These are phyloP conservation scores for Volucella zonaria DNA, from an alignment of 2,888 invertebrate genomes.

Conservation along the genomic window DNA sequence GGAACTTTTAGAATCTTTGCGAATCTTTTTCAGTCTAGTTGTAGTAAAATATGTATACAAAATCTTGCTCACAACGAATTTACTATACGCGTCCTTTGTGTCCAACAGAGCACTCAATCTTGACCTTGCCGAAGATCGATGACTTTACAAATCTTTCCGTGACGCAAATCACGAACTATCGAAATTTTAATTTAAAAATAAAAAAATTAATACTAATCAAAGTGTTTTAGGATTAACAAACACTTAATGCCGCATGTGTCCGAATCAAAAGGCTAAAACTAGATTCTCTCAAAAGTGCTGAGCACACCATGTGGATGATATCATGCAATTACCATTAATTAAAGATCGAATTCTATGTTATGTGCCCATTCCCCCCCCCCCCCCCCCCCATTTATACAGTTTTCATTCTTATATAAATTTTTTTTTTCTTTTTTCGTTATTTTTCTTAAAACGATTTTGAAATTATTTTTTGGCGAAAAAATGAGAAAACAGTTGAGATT, in stretches of 20 bases:
- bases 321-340: conserved; percentile 40
- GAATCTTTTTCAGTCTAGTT: too few species aligned
- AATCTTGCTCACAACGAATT: too few species aligned
- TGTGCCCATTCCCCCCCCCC: too few species aligned
- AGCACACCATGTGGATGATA: conserved; percentile 43
- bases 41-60: too few species aligned
- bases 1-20: too few species aligned
- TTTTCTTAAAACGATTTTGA: neutral
- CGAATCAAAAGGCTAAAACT: conserved; percentile 30
- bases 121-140: conserved; percentile 2
- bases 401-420: neutral
- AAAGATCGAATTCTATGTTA: conserved; percentile 28
- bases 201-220: neutral
- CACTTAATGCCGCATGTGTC: neutral
- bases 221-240: neutral
- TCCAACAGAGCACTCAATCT: too few species aligned
- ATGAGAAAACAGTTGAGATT: neutral
- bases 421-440: conserved; percentile 1
- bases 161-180: conserved; percentile 48
- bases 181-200: conserved; percentile 18
- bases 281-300: conserved; percentile 21
- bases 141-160: neutral
- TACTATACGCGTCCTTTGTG: too few species aligned
- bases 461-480: neutral
- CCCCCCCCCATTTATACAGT: neutral